Base-by-base conservation (phyloP, 2,888 invertebrate genomes). In the Troides oblongomaculatus region DNA sequence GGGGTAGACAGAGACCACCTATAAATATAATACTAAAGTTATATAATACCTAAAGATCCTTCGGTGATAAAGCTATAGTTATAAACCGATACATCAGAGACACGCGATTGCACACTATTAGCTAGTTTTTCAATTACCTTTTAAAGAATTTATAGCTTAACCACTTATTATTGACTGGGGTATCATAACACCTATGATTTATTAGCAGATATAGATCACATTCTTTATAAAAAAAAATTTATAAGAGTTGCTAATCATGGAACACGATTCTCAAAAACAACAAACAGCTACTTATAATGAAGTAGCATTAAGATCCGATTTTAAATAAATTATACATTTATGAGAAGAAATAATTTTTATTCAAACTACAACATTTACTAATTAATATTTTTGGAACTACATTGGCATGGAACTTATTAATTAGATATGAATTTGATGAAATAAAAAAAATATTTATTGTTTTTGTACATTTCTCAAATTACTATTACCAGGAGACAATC, bases 71-170 rank as follows among this genome's bases (percentile, higher is more conserved):
- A 25, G 5, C 39, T 25, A 57, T 43, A 57, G 57, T 67, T n/a
- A n/a, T 57, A 21, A 43, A 67, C 23, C 39, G 12, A 62, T 50
- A 25, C 57, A 21, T 46, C 7, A 3, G 18, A 66, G 61, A 64
- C 69, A 69, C 64, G 69, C 61, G 69, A 64, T 56, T 56, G 64
- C 64, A 18, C 61, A 23, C 53, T 69, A 64, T 59, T 25, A 57
- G 58, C 30, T 59, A 46, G 66, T 53, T 61, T 53, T 66, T 65
- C 53, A 53, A 53, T 53, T 53, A n/a, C 18, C 3, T 53, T 53
- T 53, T n/a, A n/a, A 7, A 53, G 5, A n/a, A 53, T 53, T 53
- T 58, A 14, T 23, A 14, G 6, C 23, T 10, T 23, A 10, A 10
- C 10, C 10, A 23, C 23, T 23, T 58, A 58, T 58, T 58, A 14